Evolutionary conservation across 2,113 vertebrate genomes (phyloP).

Genomic region (Albula goreensis): DNA sequence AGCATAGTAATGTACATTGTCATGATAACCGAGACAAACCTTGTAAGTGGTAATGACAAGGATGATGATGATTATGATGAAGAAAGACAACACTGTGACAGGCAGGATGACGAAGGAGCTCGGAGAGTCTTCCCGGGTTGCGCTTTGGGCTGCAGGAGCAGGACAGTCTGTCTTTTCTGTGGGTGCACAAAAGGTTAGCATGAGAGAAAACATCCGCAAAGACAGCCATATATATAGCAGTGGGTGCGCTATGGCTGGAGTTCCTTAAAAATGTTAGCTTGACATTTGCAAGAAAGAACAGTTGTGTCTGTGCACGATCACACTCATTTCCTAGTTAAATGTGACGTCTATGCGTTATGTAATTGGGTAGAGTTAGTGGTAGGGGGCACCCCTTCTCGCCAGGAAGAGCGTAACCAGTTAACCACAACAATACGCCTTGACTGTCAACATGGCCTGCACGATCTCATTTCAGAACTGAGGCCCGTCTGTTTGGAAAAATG

Average conservation of each 20-base stretch:
- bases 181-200: neutral
- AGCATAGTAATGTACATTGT: neutral
- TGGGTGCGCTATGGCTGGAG: neutral
- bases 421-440: constrained; percentile 1
- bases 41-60: constrained; percentile 6
- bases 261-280: neutral
- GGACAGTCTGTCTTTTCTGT: constrained; percentile 20
- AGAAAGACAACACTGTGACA: neutral
- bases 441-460: neutral
- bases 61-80: constrained; percentile 20
- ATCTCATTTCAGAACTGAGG: neutral
- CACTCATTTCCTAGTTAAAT: neutral
- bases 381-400: constrained; percentile 22
- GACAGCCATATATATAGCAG: neutral
- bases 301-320: neutral
- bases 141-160: neutral
- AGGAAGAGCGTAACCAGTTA: constrained; percentile 9
- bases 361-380: neutral
- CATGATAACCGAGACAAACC: neutral
- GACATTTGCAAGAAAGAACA: neutral
- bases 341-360: neutral
- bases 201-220: neutral
- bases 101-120: neutral
- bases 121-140: neutral
- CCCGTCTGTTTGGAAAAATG: neutral